Evolutionary conservation across 2,113 vertebrate genomes (phyloP).

Genomic region (Delphinapterus leucas): DNA sequence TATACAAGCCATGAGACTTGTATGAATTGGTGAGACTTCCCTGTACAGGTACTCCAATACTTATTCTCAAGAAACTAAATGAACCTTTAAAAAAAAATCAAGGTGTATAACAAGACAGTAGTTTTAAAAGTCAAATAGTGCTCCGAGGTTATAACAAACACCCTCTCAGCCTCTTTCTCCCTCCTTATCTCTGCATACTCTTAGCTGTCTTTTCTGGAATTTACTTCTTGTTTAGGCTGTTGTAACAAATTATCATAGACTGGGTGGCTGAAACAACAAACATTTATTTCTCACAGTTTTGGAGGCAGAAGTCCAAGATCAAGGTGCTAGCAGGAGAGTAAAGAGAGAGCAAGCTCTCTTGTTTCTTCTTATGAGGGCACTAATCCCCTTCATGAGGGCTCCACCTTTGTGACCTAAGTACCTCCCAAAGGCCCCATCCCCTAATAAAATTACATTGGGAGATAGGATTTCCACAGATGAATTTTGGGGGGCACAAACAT

Average conservation of each 20-base stretch:
- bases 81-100: neutral
- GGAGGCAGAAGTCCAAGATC: neutral
- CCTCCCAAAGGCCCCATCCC: neutral
- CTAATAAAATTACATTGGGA: neutral
- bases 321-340: neutral
- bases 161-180: neutral
- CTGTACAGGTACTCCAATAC: no score
- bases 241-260: neutral
- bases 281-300: neutral
- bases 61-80: neutral
- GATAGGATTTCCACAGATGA: neutral
- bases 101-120: neutral
- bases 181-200: neutral
- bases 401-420: neutral
- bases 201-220: neutral
- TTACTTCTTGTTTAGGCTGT: neutral
- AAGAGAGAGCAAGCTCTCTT: neutral
- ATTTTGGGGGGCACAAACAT: no score
- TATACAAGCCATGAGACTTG: no score
- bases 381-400: neutral
- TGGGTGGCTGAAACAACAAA: neutral
- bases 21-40: neutral
- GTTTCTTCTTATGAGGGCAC: no score
- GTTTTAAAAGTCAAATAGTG: neutral
- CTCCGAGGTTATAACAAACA: neutral